Base-by-base conservation (phyloP, 2,888 invertebrate species). In the Macropis europaea region DNA sequence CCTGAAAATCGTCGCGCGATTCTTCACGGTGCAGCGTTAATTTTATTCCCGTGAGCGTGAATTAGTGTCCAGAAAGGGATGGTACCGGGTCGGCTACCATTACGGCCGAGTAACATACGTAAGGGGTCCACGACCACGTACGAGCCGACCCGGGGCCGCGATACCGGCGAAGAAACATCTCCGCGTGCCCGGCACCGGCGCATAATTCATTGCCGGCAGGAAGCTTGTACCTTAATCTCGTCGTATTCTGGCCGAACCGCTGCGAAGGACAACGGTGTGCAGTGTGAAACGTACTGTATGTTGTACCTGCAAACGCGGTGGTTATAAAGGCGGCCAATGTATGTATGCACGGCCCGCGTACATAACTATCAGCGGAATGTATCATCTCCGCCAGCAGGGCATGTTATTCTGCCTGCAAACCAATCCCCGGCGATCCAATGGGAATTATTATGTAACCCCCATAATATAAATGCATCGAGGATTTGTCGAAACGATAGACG, bases 161-260 rank as follows among this genome's bases (percentile, higher is more conserved):
- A 81, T 80, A 80, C 80, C 72, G 54, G 62, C 73, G 76, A 77
- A 81, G 82, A 77, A 81, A 82, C 83, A 82, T 81, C 79, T 82
- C 81, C 69, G 66, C 68, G 63, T 59, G 72, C 61, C 68, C n/a
- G n/a, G 67, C 68, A 73, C 70, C 60, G 69, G 75, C 75, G 75
- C 77, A 80, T 84, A 84, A 85, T 85, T 85, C 83, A 85, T 84
- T 80, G 83, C 76, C 76, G 75, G 79, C 83, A 80, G 83, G 82
- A 82, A 83, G 81, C 85, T 80, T 82, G 84, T 82, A 82, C 82
- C 81, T 84, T 84, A 84, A 84, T 85, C 83, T 83, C 79, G 66
- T 83, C 82, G 84, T 69, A 71, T 72, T 63, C 67, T 52, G 61
- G 57, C 56, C 71, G 66, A 53, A 66, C 50, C 60, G 56, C 66